Percentiles rank a stretch among this genome's conserved stretches.
Conservation (phyloP, 2,797 vertebrate genomes). For the Rhabdophis nuchalis region DNA sequence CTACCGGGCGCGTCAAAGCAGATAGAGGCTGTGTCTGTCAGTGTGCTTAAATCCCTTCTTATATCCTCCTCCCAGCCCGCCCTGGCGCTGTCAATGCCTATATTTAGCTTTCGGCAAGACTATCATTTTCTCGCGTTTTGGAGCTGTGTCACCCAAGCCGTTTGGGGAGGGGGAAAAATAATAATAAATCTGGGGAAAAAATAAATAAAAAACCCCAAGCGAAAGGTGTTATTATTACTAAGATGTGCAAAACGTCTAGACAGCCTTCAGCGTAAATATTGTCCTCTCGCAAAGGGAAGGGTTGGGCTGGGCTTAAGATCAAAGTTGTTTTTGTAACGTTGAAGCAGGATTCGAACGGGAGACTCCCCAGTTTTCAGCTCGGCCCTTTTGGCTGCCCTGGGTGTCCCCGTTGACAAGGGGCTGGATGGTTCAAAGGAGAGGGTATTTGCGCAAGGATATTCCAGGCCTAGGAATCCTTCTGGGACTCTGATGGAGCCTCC, state of each 20-base stretch:
- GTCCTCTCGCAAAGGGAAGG: background rate
- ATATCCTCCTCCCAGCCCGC: no score
- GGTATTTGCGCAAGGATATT: background rate
- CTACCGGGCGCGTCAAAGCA: background rate
- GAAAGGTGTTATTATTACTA: background rate
- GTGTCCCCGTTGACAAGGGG: background rate
- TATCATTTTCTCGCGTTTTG: background rate
- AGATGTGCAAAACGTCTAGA: background rate
- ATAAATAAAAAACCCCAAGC: background rate
- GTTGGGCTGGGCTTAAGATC: background rate
- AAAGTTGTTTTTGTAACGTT: background rate
- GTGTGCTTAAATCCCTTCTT: background rate
- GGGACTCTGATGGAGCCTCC: background rate
- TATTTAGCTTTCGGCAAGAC: background rate
- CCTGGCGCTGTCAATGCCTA: no score
- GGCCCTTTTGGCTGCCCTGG: background rate
- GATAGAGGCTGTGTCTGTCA: no score
- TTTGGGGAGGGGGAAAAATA: background rate
- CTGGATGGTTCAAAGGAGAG: background rate
- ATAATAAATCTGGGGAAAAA: background rate
- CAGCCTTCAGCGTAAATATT: background rate
- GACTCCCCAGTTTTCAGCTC: background rate
- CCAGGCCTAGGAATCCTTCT: background rate
- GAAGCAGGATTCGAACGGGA: background rate
- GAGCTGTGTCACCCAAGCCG: background rate